These are phyloP conservation scores for Paedocypris sp. DNA, from an alignment of 2,113 vertebrate species.

Conservation along the genomic window DNA sequence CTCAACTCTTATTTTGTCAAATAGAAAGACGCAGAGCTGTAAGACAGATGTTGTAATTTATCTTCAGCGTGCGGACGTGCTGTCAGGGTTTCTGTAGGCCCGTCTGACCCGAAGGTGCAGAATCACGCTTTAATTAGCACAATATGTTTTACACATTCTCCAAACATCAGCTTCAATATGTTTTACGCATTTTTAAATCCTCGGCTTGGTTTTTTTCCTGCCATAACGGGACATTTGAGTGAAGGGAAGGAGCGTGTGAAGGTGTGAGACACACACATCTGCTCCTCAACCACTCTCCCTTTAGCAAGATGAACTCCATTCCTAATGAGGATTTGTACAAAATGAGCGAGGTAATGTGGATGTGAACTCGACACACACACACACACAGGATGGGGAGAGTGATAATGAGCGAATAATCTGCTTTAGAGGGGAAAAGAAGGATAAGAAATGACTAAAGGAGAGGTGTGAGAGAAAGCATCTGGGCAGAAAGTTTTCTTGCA, in stretches of 20 bases:
- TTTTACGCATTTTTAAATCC: no score
- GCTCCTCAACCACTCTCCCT: constrained; percentile 27
- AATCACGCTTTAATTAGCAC: constrained; percentile 15
- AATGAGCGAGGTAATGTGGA: constrained; percentile 37
- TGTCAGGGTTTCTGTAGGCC: neutral
- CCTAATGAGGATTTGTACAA: constrained; percentile 30
- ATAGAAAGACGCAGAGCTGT: no score
- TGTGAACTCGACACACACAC: constrained; percentile 32
- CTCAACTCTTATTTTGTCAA: no score
- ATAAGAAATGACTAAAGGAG: neutral
- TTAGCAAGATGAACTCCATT: no score
- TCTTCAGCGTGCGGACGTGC: no score
- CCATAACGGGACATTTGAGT: neutral
- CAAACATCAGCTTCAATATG: no score
- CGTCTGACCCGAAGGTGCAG: neutral
- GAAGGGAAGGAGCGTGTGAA: neutral
- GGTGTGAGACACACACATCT: constrained; percentile 30
- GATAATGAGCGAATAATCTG: constrained; percentile 13
- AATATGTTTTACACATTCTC: neutral
- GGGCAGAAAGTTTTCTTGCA: no score
- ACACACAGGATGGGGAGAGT: constrained; percentile 31
- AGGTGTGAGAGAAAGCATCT: neutral
- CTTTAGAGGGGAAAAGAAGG: constrained; percentile 22
- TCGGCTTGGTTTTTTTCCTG: no score
- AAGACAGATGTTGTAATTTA: no score